phyloP scores from a whole-genome alignment of 2,113 vertebrate species.

The Gallinago paraguaiae region DNA sequence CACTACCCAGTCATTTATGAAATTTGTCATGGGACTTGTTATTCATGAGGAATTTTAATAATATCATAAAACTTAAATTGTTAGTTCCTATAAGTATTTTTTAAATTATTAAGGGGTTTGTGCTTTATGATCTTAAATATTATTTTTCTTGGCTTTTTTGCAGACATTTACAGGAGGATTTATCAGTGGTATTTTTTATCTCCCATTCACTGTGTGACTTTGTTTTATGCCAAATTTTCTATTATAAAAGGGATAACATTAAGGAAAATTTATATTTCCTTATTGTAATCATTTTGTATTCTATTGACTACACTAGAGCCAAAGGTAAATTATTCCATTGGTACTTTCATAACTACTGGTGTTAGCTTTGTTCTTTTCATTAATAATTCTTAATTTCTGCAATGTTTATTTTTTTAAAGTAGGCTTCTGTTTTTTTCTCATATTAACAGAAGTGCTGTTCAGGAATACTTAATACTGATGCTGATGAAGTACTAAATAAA shows the following conservation, averaged over 20 bases:
- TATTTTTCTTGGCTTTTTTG: not conserved
- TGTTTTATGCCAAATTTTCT: not conserved
- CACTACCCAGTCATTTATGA: not conserved
- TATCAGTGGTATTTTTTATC: not conserved
- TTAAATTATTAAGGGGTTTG: not conserved
- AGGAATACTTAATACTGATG: no score
- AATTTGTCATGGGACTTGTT: not conserved
- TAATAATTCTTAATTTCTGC: not conserved
- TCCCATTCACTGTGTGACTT: not conserved
- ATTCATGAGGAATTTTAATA: not conserved
- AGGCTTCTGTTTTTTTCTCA: rapidly evolving
- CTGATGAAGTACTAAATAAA: no score
- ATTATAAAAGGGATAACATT: not conserved
- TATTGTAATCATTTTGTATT: not conserved
- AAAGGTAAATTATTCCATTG: not conserved
- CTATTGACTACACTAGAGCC: not conserved
- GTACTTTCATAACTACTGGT: not conserved
- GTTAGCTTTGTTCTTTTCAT: not conserved
- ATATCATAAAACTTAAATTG: not conserved
- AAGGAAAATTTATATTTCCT: not conserved
- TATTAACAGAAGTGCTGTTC: not conserved
- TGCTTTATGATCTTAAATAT: not conserved
- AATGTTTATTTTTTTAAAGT: not conserved
- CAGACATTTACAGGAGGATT: not conserved
- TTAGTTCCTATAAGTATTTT: not conserved